Evolutionary conservation across 2,113 vertebrate species (phyloP), one percentile per base, ranked within the genome.

Genomic region (Dromaius novaehollandiae): DNA sequence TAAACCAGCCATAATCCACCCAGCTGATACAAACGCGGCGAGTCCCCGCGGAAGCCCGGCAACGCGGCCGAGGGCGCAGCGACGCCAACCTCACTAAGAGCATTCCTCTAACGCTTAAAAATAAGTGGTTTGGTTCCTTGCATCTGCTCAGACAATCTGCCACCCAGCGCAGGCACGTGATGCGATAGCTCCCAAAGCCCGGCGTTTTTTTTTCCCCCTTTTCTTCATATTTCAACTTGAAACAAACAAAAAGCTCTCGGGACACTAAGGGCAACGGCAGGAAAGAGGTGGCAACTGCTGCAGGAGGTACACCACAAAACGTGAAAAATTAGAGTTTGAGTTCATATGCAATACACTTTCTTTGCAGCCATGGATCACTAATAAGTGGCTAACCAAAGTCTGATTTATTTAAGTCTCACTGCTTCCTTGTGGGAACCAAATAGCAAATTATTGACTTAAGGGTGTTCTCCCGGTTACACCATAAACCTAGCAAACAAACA

Each of bases 381-480:
- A 84, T 6, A 48, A 11, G 21, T 20, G 46, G 73, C 58, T 30
- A 90, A 56, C 53, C 24, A 68, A 86, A 87, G 64, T 51, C 61
- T 36, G 32, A 88, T 78, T 61, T 32, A 69, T 82, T 77, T 38
- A 69, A 88, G 65, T 8, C 13, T 44, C 42, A 24, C 60, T 63
- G 48, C 63, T 95, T 95, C 93, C 58, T 85, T 21, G 53, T 46
- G n/a, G 50, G 44, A 87, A 91, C 93, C 84, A 90, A 82, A 61
- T 7, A 65, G 89, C 80, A 82, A 95, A 92, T 95, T 69, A 80
- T 80, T 96, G 70, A 95, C 89, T 89, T 74, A 89, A 80, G 34
- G 58, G 70, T 87, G 63, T 81, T 88, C n/a, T 87, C 80, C 70
- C 42, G 78, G 48, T 66, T 88, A 89, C 58, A 70, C 26, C 63